phyloP scores from a whole-genome alignment of 2,113 vertebrate genomes.

The Eudyptes chrysolophus region DNA sequence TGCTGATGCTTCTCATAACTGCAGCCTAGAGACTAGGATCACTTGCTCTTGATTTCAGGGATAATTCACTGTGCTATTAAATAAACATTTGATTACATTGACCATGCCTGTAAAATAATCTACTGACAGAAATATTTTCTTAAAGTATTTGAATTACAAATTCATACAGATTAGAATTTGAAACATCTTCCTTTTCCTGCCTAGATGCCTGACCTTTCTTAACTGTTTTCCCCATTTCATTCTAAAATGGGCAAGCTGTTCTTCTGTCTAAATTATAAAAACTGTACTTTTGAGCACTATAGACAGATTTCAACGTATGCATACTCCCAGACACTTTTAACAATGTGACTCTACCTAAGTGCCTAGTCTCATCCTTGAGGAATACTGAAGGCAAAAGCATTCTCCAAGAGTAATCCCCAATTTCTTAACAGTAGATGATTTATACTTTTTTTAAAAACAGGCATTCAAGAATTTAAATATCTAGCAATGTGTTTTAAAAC shows the following conservation, averaged over 20 bases:
- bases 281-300: neutral
- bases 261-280: neutral
- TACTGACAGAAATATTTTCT: neutral
- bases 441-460: neutral
- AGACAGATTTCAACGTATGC: neutral
- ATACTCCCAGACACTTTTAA: neutral
- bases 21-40: neutral
- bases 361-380: neutral
- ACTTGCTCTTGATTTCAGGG: neutral
- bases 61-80: neutral
- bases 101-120: neutral
- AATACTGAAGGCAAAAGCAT: neutral
- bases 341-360: neutral
- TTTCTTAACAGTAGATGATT: neutral
- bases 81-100: neutral
- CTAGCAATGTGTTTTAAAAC: neutral
- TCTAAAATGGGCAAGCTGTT: neutral
- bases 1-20: neutral
- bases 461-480: neutral
- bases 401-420: neutral
- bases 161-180: neutral
- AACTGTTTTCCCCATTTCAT: neutral
- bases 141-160: neutral
- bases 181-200: neutral
- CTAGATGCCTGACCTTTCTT: neutral